Base-by-base conservation (phyloP, 2,888 invertebrate genomes). In the Lordiphosa fenestrarum region DNA sequence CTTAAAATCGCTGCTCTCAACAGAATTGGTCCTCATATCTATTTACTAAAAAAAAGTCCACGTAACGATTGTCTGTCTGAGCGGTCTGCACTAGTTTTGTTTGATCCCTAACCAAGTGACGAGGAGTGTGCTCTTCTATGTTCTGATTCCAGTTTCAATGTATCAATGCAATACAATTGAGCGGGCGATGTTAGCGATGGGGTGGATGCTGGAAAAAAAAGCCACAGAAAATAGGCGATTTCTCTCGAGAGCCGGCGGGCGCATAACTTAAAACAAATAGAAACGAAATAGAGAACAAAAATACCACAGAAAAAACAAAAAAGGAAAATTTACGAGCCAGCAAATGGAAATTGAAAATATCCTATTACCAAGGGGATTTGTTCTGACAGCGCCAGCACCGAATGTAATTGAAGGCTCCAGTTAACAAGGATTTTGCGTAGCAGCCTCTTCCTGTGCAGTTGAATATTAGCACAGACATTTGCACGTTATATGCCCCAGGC, bases 311-410 rank as follows among this genome's bases (percentile, higher is more conserved):
- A 33, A 49, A 19, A 21, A 36, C 9, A 23, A 6, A 39, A 51
- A 52, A 13, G 52, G 21, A 53, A 71, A 57, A 68, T 64, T 61
- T 67, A 48, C 53, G 57, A 57, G 54, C 49, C 53, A 68, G 57
- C 56, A 69, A 72, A 74, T 77, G 71, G 69, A 80, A 80, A 83
- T 82, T 80, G 80, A 77, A 82, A 82, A 80, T 71, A 73, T 69
- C 66, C 67, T 67, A 77, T 82, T 80, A 82, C 67, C 77, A 56
- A 56, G 51, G 80, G 73, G 77, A 77, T 77, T 80, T 72, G 54
- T 57, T 60, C 63, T 66, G 72, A 75, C 73, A 80, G 71, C 60
- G 49, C 33, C 59, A 4, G 30, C 30, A 59, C 64, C 56, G 53
- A 56, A 51, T 65, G 67, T 68, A 68, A 69, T 68, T 68, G 70